Evolutionary conservation across 1,140 invertebrate genomes (phyloP).

Genomic region (Tetramorium parvispinum): DNA sequence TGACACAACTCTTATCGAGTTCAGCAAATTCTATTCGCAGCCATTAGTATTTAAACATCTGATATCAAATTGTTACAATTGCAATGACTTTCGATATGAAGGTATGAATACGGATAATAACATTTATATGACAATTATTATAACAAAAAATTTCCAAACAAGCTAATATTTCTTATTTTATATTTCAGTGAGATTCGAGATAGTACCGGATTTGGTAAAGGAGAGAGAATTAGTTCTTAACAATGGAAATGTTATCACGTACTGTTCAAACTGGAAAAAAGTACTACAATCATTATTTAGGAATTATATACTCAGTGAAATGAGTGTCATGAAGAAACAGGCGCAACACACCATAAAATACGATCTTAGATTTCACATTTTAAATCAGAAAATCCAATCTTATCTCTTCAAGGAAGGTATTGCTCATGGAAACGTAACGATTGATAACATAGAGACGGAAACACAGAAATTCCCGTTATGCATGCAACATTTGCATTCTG

Average conservation of each 20-base stretch:
- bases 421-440: conserved; percentile 75
- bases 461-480: conserved; percentile 90
- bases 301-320: conserved; percentile 83
- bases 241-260: conserved; percentile 84
- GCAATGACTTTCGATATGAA: conserved; percentile 73
- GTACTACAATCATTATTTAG: conserved; percentile 85
- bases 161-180: conserved; percentile 61
- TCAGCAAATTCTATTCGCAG: conserved; percentile 74
- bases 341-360: conserved; percentile 72
- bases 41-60: conserved; percentile 78
- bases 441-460: conserved; percentile 85
- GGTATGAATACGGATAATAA: conserved; percentile 70
- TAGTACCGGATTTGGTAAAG: conserved; percentile 85
- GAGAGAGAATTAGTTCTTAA: conserved; percentile 84
- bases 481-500: conserved; percentile 90
- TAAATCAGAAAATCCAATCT: conserved; percentile 78
- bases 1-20: conserved; percentile 68
- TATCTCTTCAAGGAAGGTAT: conserved; percentile 73
- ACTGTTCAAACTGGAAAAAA: conserved; percentile 87
- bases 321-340: conserved; percentile 73
- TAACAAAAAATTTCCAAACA: conserved; percentile 70
- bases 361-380: conserved; percentile 85
- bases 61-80: conserved; percentile 73
- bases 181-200: conserved; percentile 85
- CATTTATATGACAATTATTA: too few relatives aligned